phyloP scores from a whole-genome alignment of 1,140 invertebrate species.

The Temnothorax nylanderi region DNA sequence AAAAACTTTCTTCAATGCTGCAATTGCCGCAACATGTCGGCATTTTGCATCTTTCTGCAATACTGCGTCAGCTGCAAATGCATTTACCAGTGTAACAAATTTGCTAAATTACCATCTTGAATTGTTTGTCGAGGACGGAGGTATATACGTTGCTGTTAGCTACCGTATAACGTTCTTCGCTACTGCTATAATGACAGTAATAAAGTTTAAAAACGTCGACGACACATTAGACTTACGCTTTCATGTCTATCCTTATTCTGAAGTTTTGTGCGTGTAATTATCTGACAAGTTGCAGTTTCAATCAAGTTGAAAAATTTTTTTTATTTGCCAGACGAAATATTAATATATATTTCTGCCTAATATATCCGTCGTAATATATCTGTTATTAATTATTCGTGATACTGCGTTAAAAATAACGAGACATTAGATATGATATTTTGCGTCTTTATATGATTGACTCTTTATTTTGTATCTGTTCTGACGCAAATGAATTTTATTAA shows the following conservation, averaged over 20 bases:
- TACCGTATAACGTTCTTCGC: not conserved
- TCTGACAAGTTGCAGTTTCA: not conserved
- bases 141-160: slow-evolving; percentile 5
- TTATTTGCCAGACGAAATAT: not conserved
- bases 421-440: not conserved
- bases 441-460: not conserved
- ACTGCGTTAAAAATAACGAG: not conserved
- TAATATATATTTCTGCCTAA: not conserved
- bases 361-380: not conserved
- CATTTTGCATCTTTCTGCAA: slow-evolving; percentile 47
- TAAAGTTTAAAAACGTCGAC: slow-evolving; percentile 1
- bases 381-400: not conserved
- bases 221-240: slow-evolving; percentile 17
- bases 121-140: not conserved
- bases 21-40: slow-evolving; percentile 31
- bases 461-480: not conserved
- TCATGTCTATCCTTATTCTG: not conserved
- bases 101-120: slow-evolving; percentile 50
- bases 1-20: slow-evolving; percentile 52
- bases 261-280: not conserved
- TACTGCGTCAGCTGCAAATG: slow-evolving; percentile 30
- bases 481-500: slow-evolving; percentile 10
- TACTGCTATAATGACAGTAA: slow-evolving; percentile 31
- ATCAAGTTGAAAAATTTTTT: not conserved
- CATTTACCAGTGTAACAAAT: slow-evolving; percentile 20